A percentile compares a stretch with the other conserved stretches of the same genome.
These are phyloP conservation scores for Thymallus thymallus DNA, from an alignment of 2,113 vertebrate genomes.

Conservation along the genomic window DNA sequence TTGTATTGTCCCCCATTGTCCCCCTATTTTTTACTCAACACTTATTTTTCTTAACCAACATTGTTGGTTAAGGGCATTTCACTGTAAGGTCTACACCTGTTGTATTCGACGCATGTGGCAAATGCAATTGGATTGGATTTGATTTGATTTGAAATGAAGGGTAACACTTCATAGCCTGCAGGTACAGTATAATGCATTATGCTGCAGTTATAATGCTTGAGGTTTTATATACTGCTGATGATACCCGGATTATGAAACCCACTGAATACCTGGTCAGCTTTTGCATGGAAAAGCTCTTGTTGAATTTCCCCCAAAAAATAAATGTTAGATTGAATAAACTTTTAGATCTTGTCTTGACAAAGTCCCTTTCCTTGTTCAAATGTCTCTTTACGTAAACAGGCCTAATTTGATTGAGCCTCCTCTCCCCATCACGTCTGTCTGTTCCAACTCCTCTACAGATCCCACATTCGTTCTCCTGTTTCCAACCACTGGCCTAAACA, in stretches of 20 bases:
- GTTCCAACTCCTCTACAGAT: constrained; percentile 48
- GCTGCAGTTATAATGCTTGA: too few species aligned
- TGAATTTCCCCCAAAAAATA: constrained; percentile 29
- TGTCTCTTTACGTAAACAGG: constrained; percentile 24
- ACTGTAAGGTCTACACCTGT: too few species aligned
- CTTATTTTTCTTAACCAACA: too few species aligned
- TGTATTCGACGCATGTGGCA: too few species aligned
- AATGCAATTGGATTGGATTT: too few species aligned
- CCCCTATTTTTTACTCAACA: too few species aligned
- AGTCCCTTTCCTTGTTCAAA: constrained; percentile 29
- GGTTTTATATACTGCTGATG: background rate
- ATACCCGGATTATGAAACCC: constrained; percentile 27
- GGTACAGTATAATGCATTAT: too few species aligned
- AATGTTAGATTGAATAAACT: constrained; percentile 30
- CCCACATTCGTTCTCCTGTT: constrained; percentile 54
- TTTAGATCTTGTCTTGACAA: constrained; percentile 34
- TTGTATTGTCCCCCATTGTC: too few species aligned
- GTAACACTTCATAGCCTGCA: too few species aligned
- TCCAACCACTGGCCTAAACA: constrained; percentile 43
- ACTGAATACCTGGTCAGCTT: constrained; percentile 8
- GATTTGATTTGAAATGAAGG: too few species aligned
- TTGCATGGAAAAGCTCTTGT: constrained; percentile 9
- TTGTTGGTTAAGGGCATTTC: too few species aligned
- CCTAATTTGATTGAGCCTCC: constrained; percentile 49
- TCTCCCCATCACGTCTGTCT: constrained; percentile 11